Conservation (phyloP, 1,140 invertebrate species). For the Gonioctena quinquepunctata region DNA sequence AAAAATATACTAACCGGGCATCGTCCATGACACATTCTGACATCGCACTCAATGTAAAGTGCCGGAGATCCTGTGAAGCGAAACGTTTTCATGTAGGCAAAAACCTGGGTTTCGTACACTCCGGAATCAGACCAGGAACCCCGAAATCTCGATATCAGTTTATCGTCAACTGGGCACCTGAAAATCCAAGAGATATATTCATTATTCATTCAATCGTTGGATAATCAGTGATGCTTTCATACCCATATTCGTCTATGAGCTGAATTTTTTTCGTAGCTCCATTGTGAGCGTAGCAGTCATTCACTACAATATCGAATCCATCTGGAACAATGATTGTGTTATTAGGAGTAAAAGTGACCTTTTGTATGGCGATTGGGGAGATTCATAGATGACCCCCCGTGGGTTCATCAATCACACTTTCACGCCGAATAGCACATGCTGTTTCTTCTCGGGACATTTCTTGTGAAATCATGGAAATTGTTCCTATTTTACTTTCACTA, state of each 20-base stretch:
- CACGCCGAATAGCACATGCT: too few species aligned
- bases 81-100: conserved; percentile 94
- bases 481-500: too few species aligned
- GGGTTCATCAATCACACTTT: too few species aligned
- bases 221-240: too few species aligned
- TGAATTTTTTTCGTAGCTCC: conserved; percentile 89
- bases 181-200: conserved; percentile 37
- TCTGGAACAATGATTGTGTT: conserved; percentile 64
- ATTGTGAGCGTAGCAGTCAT: conserved; percentile 93
- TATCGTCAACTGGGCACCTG: conserved; percentile 91
- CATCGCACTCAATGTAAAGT: conserved; percentile 92
- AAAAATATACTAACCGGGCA: conserved; percentile 76
- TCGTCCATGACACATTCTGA: conserved; percentile 91
- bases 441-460: too few species aligned
- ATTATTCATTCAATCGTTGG: too few species aligned
- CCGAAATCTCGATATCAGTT: conserved; percentile 87
- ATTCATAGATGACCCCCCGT: too few species aligned
- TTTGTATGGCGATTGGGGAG: too few species aligned
- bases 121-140: conserved; percentile 90
- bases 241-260: conserved; percentile 91
- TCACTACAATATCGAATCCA: conserved; percentile 95
- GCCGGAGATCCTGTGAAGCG: conserved; percentile 91
- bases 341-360: too few species aligned
- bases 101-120: conserved; percentile 91
- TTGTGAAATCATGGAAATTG: too few species aligned